Conservation (phyloP, 1,140 invertebrate genomes). For the Rhyacophila brunnea region DNA sequence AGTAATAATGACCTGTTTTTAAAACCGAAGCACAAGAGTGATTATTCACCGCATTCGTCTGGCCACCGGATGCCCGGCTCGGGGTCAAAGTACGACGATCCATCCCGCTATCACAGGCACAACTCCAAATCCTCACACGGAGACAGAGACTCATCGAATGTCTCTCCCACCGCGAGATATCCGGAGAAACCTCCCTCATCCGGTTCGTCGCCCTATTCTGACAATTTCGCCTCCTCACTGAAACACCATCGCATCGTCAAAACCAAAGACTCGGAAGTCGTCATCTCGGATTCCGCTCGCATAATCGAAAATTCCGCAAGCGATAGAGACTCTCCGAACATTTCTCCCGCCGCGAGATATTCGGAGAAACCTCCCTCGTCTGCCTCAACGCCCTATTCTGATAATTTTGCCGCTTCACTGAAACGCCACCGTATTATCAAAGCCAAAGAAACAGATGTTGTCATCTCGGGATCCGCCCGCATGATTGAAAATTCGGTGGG, state of each 20-base stretch:
- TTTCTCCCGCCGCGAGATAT: slow-evolving; percentile 4
- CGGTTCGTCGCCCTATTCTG: neutral
- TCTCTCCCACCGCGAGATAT: neutral
- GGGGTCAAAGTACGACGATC: slow-evolving; percentile 1
- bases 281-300: neutral
- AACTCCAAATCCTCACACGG: slow-evolving; percentile 8
- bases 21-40: slow-evolving; percentile 29
- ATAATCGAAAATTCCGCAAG: neutral
- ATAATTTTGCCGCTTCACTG: neutral
- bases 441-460: slow-evolving; percentile 7
- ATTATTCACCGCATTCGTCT: slow-evolving; percentile 14
- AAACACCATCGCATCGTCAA: slow-evolving; percentile 7
- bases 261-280: slow-evolving; percentile 3
- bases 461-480: neutral
- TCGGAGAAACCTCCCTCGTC: slow-evolving; percentile 10
- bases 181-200: slow-evolving; percentile 10
- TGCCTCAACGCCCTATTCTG: neutral
- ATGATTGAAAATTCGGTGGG: neutral
- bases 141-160: neutral
- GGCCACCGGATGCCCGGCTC: neutral
- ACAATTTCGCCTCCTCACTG: neutral
- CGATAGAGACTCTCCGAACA: neutral
- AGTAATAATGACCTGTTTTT: slow-evolving; percentile 22
- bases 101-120: slow-evolving; percentile 6
- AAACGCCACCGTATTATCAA: slow-evolving; percentile 7